A percentile compares a stretch with the other conserved stretches of the same genome.
These are phyloP conservation scores for Sciurus vulgaris DNA, from an alignment of 2,797 vertebrate species.

Conservation along the genomic window DNA sequence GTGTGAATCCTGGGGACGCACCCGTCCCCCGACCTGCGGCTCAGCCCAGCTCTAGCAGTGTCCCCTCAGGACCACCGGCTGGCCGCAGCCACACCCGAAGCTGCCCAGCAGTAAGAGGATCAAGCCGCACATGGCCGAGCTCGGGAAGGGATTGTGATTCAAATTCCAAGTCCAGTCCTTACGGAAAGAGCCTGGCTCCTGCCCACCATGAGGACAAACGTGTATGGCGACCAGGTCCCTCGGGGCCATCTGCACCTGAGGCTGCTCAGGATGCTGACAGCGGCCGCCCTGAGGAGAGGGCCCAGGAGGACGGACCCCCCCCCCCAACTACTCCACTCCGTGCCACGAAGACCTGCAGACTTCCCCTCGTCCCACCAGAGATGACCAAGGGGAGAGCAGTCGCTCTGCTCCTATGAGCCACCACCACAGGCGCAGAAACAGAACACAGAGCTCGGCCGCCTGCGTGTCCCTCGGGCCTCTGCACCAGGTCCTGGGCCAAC, in stretches of 20 bases:
- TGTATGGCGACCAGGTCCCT: neutral
- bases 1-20: no score
- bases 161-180: no score
- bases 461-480: neutral
- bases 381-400: no score
- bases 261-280: neutral
- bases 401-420: neutral
- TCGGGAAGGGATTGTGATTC: no score
- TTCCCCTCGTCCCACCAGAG: neutral
- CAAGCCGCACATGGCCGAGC: no score
- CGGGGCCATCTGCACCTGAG: neutral
- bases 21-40: no score
- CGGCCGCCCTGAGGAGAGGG: neutral
- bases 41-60: no score
- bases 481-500: neutral
- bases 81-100: no score
- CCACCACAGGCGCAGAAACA: neutral
- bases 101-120: no score
- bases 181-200: no score
- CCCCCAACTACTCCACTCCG: neutral
- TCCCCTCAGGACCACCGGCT: no score
- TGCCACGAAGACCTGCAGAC: rapidly evolving
- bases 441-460: neutral
- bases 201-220: neutral
- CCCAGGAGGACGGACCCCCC: no score